Base-by-base conservation (phyloP, 2,888 invertebrate species). In the Geotrupes spiniger region DNA sequence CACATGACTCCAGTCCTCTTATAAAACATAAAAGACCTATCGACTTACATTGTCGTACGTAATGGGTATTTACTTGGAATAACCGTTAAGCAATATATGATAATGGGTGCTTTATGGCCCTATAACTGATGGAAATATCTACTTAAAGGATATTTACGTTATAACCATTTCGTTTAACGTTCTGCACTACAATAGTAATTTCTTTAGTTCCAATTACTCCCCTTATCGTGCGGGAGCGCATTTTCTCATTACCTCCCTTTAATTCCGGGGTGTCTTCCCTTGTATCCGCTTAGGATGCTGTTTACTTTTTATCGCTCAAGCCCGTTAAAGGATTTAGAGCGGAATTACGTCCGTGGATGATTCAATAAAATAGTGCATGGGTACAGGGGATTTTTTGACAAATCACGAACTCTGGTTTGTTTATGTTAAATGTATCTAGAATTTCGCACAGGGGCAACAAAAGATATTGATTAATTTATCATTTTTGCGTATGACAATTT, bases 121-220 rank as follows among this genome's bases (percentile, higher is more conserved):
- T 33, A 33, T 33, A 33, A 33, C 9, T 4, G 9, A 10, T n/a
- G 9, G 33, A 10, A 33, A 33, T 33, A 33, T 14, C 8, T 33
- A 33, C 33, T 33, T 33, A 33, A 12, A 15, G 33, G 11, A 14
- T 33, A 33, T 33, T 33, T 33, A 14, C 14, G 33, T 33, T 33
- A 33, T 33, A 33, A 33, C 33, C 12, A 33, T 33, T 33, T 33
- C 33, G 33, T 33, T 33, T 33, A 39, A 14, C 16, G 36, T 15
- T 16, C 12, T 39, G 10, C 39, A 11, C 26, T 39, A 39, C 39
- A 39, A 14, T 26, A 10, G 39, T 39, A 26, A 39, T 26, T 39
- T 39, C 39, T 26, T 39, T 39, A 21, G 27, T 16, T 39, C 12
- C 39, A 27, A 39, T 39, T 39, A 39, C 27, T 27, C 11, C 39